phyloP scores from a whole-genome alignment of 1,140 invertebrate species.

The Diorhabda sublineata region DNA sequence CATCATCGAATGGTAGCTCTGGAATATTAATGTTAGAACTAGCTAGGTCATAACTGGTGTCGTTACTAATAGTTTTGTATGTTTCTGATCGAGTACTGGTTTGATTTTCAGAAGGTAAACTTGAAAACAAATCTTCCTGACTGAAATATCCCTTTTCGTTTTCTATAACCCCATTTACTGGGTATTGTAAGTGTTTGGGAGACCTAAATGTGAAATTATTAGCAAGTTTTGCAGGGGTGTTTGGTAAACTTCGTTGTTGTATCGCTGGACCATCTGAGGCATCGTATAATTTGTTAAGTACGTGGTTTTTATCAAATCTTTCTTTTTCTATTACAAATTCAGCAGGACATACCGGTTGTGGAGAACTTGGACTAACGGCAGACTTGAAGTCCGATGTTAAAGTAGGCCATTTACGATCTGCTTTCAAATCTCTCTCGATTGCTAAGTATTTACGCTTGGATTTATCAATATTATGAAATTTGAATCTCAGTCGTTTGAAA shows the following conservation, averaged over 20 bases:
- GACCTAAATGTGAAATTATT: constrained; percentile 4
- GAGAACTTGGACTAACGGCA: constrained; percentile 39
- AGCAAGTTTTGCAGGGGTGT: constrained; percentile 9
- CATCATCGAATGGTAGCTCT: constrained; percentile 35
- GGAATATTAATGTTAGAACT: constrained; percentile 35
- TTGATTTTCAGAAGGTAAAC: constrained; percentile 32
- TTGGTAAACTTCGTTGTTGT: constrained; percentile 7
- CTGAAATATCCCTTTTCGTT: constrained; percentile 23
- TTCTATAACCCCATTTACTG: constrained; percentile 4
- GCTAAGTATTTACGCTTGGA: constrained; percentile 59
- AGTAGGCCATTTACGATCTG: constrained; percentile 59
- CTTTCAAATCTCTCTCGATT: constrained; percentile 55
- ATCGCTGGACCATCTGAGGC: constrained; percentile 8
- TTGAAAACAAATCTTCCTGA: constrained; percentile 32
- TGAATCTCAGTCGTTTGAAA: constrained; percentile 53
- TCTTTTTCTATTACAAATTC: constrained; percentile 48
- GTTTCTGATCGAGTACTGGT: constrained; percentile 29
- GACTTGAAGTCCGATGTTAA: constrained; percentile 46
- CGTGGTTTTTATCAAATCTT: constrained; percentile 42
- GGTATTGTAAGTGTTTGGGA: constrained; percentile 2
- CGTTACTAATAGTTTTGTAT: constrained; percentile 28
- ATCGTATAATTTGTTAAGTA: constrained; percentile 44
- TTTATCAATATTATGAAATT: constrained; percentile 54
- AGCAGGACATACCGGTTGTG: constrained; percentile 44
- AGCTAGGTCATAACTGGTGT: constrained; percentile 33